A percentile compares a stretch with the other conserved stretches of the same genome.
Evolutionary conservation across 2,113 vertebrate species (phyloP).

Genomic region (Hippocampus guttulatus): DNA sequence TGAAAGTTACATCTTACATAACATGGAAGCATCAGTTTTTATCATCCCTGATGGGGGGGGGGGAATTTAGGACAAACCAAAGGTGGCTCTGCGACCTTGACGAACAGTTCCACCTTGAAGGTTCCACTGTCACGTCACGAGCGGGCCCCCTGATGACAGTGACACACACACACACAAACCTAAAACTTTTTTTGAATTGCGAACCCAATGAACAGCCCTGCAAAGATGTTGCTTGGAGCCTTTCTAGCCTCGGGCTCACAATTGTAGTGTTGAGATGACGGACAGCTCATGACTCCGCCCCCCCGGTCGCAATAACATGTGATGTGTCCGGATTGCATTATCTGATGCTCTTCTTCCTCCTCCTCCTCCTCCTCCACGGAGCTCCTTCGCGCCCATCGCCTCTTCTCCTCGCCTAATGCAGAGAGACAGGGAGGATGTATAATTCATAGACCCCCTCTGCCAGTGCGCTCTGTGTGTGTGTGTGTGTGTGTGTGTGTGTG

Average conservation of each 20-base stretch:
- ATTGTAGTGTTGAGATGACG: slow-evolving; percentile 4
- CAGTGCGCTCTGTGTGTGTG: slow-evolving; percentile 17
- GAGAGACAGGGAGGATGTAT: slow-evolving; percentile 66
- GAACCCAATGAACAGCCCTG: slow-evolving; percentile 56
- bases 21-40: background rate
- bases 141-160: background rate
- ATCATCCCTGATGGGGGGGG: background rate
- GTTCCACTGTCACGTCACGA: background rate
- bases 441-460: slow-evolving; percentile 65
- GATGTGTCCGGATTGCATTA: slow-evolving; percentile 36
- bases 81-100: background rate
- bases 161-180: slow-evolving; percentile 11
- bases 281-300: slow-evolving; percentile 2
- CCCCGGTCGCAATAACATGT: slow-evolving; percentile 29
- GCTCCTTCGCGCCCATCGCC: slow-evolving; percentile 19
- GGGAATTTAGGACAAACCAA: background rate
- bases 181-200: slow-evolving; percentile 51
- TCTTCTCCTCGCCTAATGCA: slow-evolving; percentile 57
- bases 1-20: background rate
- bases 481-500: slow-evolving; percentile 24
- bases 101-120: background rate
- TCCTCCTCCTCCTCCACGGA: slow-evolving; percentile 16
- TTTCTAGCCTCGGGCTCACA: slow-evolving; percentile 37
- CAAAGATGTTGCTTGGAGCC: slow-evolving; percentile 54
- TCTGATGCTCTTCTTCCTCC: slow-evolving; percentile 37